Base-by-base conservation (phyloP, 2,888 invertebrate species). In the Rhagophthalmus giganteus region DNA sequence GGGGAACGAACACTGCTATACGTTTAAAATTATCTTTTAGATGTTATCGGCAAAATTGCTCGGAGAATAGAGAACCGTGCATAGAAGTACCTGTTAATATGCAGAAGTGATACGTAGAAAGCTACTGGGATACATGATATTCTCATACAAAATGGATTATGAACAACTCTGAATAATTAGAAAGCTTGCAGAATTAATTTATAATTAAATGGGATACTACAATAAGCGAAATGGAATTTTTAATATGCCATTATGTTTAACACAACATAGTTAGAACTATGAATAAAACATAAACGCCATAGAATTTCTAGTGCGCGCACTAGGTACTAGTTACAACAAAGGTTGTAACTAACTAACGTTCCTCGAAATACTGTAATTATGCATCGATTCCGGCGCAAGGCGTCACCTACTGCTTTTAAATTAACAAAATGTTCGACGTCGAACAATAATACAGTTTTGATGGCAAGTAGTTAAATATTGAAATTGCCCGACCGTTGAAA, bases 31-130 rank as follows among this genome's bases (percentile, higher is more conserved):
- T 41, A 48, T 28, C 32, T 27, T 33, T 13, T 15, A 25, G 14
- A 30, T 47, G 32, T n/a, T 35, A 35, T 35, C 34, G 37, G 32
- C 9, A 34, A 28, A 48, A 40, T 39, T 33, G 48, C 40, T 39
- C 13, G 34, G 34, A 34, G 48, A 27, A 41, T 41, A 33, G 13
- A 34, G 35, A 48, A 48, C 25, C 27, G 34, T 33, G 38, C 31
- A 34, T 32, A 33, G 38, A 42, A 46, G 32, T 47, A 45, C 30
- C 42, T 45, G 55, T 47, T 55, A 49, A 55, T 55, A 55, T 51
- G 42, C 41, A 31, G 12, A 39, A 46, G 39, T 35, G 37, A 32
- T 40, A 50, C 50, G 33, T 54, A 50, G 49, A 30, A 40, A 30
- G 27, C 40, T 33, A 27, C 25, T 16, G 27, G 32, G 31, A 46